These are phyloP conservation scores for Chymomyza fuscimana DNA, from an alignment of 2,888 invertebrate species.

Conservation along the genomic window DNA sequence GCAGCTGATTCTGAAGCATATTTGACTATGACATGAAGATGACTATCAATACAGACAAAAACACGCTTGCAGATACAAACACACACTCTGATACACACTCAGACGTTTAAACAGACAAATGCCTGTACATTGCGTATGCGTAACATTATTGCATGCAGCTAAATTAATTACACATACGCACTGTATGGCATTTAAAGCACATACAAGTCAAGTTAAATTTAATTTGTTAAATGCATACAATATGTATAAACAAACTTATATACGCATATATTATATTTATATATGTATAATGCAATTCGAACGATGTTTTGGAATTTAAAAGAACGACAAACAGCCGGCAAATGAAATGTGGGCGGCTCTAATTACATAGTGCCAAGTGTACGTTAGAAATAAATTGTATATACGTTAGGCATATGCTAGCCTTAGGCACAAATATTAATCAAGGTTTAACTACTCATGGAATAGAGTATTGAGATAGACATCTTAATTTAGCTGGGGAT, in stretches of 20 bases:
- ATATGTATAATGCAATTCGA: not conserved
- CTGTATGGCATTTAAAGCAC: slow-evolving; percentile 21
- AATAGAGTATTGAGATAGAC: too few species aligned
- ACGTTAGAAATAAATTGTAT: too few species aligned
- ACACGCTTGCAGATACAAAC: not conserved
- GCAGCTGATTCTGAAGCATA: slow-evolving; percentile 40
- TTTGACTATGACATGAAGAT: slow-evolving; percentile 36
- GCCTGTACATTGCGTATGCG: slow-evolving; percentile 34
- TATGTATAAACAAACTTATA: slow-evolving; percentile 5
- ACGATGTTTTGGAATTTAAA: not conserved
- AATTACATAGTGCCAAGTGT: too few species aligned
- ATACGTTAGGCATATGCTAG: too few species aligned
- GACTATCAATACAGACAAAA: slow-evolving; percentile 41
- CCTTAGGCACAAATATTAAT: too few species aligned
- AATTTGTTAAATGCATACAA: slow-evolving; percentile 38
- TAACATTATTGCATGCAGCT: slow-evolving; percentile 21
- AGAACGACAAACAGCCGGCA: too few species aligned
- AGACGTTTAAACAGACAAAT: not conserved
- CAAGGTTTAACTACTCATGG: too few species aligned
- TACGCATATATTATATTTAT: too few species aligned
- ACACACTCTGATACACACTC: not conserved
- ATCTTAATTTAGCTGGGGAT: too few species aligned
- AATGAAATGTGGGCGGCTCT: too few species aligned
- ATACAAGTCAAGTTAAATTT: slow-evolving; percentile 33
- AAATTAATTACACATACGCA: slow-evolving; percentile 50